phyloP scores from a whole-genome alignment of 2,113 vertebrate species.

The Orientallactaga bullata region DNA sequence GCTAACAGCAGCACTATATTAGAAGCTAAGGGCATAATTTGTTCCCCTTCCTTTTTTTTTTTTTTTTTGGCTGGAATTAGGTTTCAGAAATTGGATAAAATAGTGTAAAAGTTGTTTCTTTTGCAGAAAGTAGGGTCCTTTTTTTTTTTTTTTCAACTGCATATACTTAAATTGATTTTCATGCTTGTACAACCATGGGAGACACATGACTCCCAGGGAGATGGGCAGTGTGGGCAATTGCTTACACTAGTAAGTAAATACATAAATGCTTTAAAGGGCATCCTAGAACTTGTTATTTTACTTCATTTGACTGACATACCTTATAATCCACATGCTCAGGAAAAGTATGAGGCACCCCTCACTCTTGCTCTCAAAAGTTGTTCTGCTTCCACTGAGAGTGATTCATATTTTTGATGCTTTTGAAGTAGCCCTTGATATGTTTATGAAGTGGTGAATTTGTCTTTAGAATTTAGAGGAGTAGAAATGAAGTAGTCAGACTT shows the following conservation, averaged over 20 bases:
- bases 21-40: constrained; percentile 43
- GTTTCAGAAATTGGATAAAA: constrained; percentile 66
- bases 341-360: background rate
- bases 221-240: background rate
- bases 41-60: no score
- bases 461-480: background rate
- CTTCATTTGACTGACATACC: background rate
- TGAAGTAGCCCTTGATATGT: background rate
- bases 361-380: background rate
- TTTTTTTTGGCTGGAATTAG: constrained; percentile 53
- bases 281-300: constrained; percentile 21
- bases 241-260: background rate
- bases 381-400: constrained; percentile 32
- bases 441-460: constrained; percentile 7
- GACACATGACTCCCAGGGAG: background rate
- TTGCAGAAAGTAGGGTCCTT: constrained; percentile 24
- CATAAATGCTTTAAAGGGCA: constrained; percentile 24
- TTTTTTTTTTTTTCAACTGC: background rate
- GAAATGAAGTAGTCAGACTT: background rate
- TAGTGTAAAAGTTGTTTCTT: constrained; percentile 63
- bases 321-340: background rate
- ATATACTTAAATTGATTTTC: constrained; percentile 60
- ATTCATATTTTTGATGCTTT: background rate
- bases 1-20: background rate
- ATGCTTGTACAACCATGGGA: background rate